phyloP scores from a whole-genome alignment of 2,888 invertebrate species.

The Xanthostigma xanthostigma region DNA sequence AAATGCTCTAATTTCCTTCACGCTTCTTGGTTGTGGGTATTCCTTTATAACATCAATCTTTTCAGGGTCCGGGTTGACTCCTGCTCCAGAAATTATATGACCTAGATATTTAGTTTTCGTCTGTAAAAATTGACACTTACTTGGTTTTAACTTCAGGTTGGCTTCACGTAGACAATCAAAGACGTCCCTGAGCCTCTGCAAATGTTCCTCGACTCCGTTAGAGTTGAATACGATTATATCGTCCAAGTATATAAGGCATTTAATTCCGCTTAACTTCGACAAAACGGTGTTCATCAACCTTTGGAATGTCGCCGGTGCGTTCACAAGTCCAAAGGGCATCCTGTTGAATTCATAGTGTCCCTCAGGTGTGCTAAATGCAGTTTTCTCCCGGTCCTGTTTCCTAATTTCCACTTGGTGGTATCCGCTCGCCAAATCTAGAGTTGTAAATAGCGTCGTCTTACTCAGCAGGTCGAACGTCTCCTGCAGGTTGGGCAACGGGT shows the following conservation, averaged over 20 bases:
- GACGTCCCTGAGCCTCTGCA: background rate
- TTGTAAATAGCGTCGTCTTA: conserved; percentile 14
- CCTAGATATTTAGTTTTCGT: conserved; percentile 12
- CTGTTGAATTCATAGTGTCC: conserved; percentile 15
- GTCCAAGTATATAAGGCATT: conserved; percentile 11
- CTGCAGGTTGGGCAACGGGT: conserved; percentile 14
- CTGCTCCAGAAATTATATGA: conserved; percentile 10
- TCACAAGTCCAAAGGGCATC: conserved; percentile 20
- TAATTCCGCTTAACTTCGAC: conserved; percentile 13
- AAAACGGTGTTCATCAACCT: conserved; percentile 19
- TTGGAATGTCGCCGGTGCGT: conserved; percentile 20
- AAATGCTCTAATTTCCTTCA: conserved; percentile 12
- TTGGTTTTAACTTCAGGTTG: conserved; percentile 12
- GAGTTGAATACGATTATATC: conserved; percentile 12
- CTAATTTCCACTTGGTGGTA: conserved; percentile 17
- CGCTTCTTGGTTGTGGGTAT: conserved; percentile 10
- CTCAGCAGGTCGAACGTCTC: conserved; percentile 17
- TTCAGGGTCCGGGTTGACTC: conserved; percentile 10
- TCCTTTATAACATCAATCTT: conserved; percentile 8
- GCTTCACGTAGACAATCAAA: conserved; percentile 1
- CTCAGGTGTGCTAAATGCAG: conserved; percentile 13
- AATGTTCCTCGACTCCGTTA: conserved; percentile 3
- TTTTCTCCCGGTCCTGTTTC: conserved; percentile 11
- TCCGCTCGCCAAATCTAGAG: conserved; percentile 16
- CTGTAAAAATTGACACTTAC: conserved; percentile 12